Percentiles rank a stretch among this genome's conserved stretches.
These are phyloP conservation scores for Phoeniculus purpureus DNA, from an alignment of 2,797 vertebrate genomes.

Conservation along the genomic window DNA sequence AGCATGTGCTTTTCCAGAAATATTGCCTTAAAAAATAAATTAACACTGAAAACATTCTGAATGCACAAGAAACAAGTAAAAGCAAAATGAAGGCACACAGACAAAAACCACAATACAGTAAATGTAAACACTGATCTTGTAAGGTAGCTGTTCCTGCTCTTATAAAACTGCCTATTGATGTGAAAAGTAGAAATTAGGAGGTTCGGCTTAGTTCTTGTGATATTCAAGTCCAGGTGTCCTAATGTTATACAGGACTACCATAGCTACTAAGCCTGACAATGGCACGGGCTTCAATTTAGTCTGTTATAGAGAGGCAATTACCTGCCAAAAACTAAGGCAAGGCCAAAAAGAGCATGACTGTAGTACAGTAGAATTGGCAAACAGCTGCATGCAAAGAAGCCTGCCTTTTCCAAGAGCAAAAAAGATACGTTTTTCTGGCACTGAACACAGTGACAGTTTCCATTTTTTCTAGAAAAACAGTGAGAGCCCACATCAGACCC, in stretches of 20 bases:
- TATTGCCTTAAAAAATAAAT: background rate
- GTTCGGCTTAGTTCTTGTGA: background rate
- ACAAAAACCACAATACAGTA: background rate
- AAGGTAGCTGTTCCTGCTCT: background rate
- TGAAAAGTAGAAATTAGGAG: background rate
- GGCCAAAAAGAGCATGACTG: background rate
- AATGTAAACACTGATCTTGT: background rate
- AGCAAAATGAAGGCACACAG: background rate
- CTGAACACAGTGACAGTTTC: background rate
- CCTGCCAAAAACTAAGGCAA: background rate
- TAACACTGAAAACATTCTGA: background rate
- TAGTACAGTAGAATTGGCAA: accelerated
- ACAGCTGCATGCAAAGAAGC: background rate
- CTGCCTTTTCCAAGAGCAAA: background rate
- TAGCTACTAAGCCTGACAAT: background rate
- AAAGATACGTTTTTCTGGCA: background rate
- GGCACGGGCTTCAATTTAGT: background rate
- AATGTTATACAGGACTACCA: background rate
- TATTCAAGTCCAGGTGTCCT: background rate
- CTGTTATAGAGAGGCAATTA: background rate
- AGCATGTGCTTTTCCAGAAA: background rate
- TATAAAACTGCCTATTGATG: background rate
- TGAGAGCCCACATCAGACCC: background rate
- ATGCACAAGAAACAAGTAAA: background rate
- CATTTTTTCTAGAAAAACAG: background rate